Percentiles rank a stretch among this genome's conserved stretches.
phyloP scores from a whole-genome alignment of 2,113 vertebrate species.

The Platanista minor region DNA sequence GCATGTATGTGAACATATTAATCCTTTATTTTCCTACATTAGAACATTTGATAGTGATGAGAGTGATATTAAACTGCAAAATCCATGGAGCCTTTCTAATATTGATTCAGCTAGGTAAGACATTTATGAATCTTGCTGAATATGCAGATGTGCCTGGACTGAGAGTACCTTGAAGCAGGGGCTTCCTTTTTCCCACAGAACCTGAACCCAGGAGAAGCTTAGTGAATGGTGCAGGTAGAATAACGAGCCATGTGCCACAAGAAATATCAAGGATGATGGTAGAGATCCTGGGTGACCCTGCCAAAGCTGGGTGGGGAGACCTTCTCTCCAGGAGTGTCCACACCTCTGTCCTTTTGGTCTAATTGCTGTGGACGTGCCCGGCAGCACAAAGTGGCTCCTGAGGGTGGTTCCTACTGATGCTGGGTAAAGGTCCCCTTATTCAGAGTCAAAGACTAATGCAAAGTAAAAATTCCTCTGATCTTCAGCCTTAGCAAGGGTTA shows the following conservation, averaged over 20 bases:
- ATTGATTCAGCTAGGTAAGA: not conserved
- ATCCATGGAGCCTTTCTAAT: not conserved
- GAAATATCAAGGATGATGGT: not conserved
- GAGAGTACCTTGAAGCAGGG: not conserved
- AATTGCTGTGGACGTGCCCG: conserved; percentile 70
- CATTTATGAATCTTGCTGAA: not conserved
- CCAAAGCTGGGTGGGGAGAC: not conserved
- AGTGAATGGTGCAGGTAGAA: not conserved
- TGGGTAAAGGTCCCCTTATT: conserved; percentile 70
- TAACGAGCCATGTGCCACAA: not conserved
- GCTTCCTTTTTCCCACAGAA: not conserved
- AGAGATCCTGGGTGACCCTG: not conserved
- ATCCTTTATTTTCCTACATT: not conserved
- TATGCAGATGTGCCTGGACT: not conserved
- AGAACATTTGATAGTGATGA: not conserved
- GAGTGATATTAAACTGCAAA: not conserved
- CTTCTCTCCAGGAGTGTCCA: conserved; percentile 14
- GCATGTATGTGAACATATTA: not conserved
- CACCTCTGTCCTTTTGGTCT: conserved; percentile 61
- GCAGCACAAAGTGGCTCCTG: conserved; percentile 38
- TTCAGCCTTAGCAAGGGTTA: conserved; percentile 28
- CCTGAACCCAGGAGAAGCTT: not conserved
- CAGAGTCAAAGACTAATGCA: conserved; percentile 31
- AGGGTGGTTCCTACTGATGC: conserved; percentile 58
- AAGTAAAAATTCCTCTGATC: conserved; percentile 65